Conservation (phyloP, 1,140 invertebrate species). For the Leucophenga varia region DNA sequence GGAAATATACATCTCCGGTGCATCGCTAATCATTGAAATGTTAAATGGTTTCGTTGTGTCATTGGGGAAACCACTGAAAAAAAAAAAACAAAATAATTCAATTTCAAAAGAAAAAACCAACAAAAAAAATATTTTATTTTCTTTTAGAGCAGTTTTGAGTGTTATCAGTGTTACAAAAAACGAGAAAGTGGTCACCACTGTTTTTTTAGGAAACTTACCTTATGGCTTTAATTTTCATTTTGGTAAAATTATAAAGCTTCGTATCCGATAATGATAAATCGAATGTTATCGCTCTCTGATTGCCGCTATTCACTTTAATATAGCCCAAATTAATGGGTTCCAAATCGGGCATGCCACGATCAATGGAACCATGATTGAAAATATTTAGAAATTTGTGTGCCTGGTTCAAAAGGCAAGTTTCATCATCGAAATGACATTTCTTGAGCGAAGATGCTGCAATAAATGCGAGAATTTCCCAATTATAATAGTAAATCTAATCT, state of each 20-base stretch:
- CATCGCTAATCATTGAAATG: slow-evolving; percentile 2
- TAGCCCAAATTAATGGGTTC: slow-evolving; percentile 22
- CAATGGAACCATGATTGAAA: slow-evolving; percentile 21
- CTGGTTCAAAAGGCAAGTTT: slow-evolving; percentile 21
- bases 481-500: too few relatives aligned
- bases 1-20: slow-evolving; percentile 18
- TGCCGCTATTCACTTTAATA: slow-evolving; percentile 18
- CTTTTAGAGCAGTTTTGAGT: too few relatives aligned
- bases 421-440: slow-evolving; percentile 12
- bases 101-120: too few relatives aligned
- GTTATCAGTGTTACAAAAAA: too few relatives aligned
- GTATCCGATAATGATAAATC: slow-evolving; percentile 18
- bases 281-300: slow-evolving; percentile 26
- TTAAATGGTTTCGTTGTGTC: slow-evolving; percentile 25
- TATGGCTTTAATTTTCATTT: not conserved
- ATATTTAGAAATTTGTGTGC: slow-evolving; percentile 12
- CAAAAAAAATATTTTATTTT: too few relatives aligned
- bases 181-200: too few relatives aligned
- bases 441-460: too few relatives aligned
- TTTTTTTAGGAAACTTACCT: too few relatives aligned
- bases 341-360: slow-evolving; percentile 10
- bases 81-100: too few relatives aligned
- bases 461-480: too few relatives aligned
- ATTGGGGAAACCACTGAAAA: slow-evolving; percentile 23
- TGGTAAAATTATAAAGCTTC: slow-evolving; percentile 19